A percentile compares a stretch with the other conserved stretches of the same genome.
Evolutionary conservation across 2,888 invertebrate species (phyloP).

Genomic region (Standfussiana lucernea): DNA sequence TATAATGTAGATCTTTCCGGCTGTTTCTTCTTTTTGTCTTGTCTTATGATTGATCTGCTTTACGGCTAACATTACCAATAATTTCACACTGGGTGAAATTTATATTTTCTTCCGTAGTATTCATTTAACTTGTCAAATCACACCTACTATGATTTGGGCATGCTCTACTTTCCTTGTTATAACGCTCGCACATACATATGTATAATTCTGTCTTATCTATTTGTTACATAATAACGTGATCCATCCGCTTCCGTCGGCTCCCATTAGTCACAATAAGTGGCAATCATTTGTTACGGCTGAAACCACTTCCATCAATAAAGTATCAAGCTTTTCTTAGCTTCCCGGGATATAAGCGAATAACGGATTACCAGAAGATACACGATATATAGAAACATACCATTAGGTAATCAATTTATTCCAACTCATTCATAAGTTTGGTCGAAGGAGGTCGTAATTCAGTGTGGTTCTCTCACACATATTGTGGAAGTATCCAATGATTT

Average conservation of each 20-base stretch:
- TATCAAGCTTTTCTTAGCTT: conserved; percentile 21
- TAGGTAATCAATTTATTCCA: conserved; percentile 34
- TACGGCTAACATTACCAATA: not conserved
- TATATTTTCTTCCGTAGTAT: not conserved
- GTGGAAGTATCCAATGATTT: conserved; percentile 32
- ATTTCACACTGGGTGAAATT: not conserved
- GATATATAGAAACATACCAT: conserved; percentile 13
- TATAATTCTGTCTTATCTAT: not conserved
- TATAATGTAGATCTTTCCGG: not conserved
- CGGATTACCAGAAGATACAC: conserved; percentile 15
- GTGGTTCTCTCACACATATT: conserved; percentile 14
- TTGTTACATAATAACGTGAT: not conserved
- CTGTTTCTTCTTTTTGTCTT: not conserved
- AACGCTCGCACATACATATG: not conserved
- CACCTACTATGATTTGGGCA: not conserved
- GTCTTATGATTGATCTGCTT: not conserved
- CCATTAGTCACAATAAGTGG: conserved; percentile 34
- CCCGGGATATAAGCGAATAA: not conserved
- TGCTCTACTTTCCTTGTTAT: not conserved
- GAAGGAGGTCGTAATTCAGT: not conserved
- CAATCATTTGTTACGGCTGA: conserved; percentile 21
- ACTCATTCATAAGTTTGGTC: conserved; percentile 24
- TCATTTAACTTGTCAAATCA: not conserved
- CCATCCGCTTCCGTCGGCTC: not conserved
- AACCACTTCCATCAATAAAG: conserved; percentile 36